Evolutionary conservation across 2,113 vertebrate genomes (phyloP), one percentile per base, ranked within the genome.

Genomic region (Ophthalmotilapia sp.): DNA sequence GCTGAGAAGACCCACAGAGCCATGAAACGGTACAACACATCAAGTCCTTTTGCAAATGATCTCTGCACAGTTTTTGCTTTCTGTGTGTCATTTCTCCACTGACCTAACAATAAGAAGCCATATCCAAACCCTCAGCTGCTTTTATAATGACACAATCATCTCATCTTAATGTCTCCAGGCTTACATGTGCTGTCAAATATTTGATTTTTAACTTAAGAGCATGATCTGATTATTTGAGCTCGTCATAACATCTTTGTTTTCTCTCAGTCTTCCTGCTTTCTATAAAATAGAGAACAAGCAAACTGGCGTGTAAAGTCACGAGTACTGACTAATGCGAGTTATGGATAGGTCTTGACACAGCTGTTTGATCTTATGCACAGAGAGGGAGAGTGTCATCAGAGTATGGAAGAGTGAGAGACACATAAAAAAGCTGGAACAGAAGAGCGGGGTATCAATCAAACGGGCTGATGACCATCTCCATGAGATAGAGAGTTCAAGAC

Each of bases 401-500:
- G 91, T 87, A 86, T 77, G 45, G 51, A 60, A 38, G 83, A 85
- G 49, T 45, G 87, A 88, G 21, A 88, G 84, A 82, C 53, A 14
- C 51, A 84, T 73, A 54, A 89, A 89, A 84, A 83, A 85, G 80
- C 80, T 65, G 56, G 84, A 91, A 42, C 23, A 65, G 62, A 60
- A 33, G 80, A 33, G 73, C 51, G 3, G 65, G 31, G 75, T 86
- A 95, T 96, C 95, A 92, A 93, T 97, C 97, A 96, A 81, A 80
- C 83, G 85, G 49, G 89, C 77, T 14, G 88, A 56, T 91, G 90
- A 97, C 92, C 93, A 81, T 62, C 81, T 93, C 91, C 92, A 49
- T 79, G 91, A 95, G 92, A 96, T 91, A 90, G 84, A 81, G 85
- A 86, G 88, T 83, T 92, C 73, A 91, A 83, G 80, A 42, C 93